Percentiles rank a stretch among this genome's conserved stretches.
Evolutionary conservation across 1,140 invertebrate genomes (phyloP).

Genomic region (Lordiphosa clarofinis): DNA sequence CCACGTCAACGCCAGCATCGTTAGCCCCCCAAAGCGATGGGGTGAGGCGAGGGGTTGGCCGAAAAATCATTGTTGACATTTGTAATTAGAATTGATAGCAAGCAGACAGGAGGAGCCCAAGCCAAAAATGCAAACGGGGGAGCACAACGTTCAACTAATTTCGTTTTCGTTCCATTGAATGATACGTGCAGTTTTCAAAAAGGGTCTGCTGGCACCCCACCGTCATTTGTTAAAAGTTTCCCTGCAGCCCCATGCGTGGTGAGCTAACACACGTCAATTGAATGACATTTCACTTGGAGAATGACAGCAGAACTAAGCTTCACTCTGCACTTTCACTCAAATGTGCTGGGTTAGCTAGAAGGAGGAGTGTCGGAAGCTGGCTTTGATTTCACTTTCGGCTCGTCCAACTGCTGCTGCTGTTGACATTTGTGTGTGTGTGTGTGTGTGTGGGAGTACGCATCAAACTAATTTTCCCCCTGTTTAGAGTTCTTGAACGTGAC

Average conservation of each 20-base stretch:
- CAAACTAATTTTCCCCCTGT: conserved; percentile 74
- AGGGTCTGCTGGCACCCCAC: conserved; percentile 38
- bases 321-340: conserved; percentile 62
- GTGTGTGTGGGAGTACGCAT: conserved; percentile 33
- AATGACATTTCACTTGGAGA: conserved; percentile 64
- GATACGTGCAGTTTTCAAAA: conserved; percentile 42
- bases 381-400: conserved; percentile 68
- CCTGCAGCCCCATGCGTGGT: background rate
- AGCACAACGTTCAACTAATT: conserved; percentile 65
- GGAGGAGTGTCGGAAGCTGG: conserved; percentile 33
- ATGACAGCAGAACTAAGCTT: conserved; percentile 63
- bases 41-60: conserved; percentile 42
- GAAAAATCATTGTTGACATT: conserved; percentile 76
- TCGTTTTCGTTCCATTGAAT: conserved; percentile 39
- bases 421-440: conserved; percentile 49
- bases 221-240: conserved; percentile 58
- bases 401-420: conserved; percentile 55
- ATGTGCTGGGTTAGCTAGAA: background rate
- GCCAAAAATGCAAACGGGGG: conserved; percentile 1
- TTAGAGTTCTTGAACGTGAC: conserved; percentile 74
- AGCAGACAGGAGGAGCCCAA: conserved; percentile 31
- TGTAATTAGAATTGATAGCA: conserved; percentile 76
- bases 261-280: conserved; percentile 52
- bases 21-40: conserved; percentile 13
- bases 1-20: conserved; percentile 17